These are phyloP conservation scores for Leptocoma aspasia DNA, from an alignment of 2,113 vertebrate species.

Conservation along the genomic window DNA sequence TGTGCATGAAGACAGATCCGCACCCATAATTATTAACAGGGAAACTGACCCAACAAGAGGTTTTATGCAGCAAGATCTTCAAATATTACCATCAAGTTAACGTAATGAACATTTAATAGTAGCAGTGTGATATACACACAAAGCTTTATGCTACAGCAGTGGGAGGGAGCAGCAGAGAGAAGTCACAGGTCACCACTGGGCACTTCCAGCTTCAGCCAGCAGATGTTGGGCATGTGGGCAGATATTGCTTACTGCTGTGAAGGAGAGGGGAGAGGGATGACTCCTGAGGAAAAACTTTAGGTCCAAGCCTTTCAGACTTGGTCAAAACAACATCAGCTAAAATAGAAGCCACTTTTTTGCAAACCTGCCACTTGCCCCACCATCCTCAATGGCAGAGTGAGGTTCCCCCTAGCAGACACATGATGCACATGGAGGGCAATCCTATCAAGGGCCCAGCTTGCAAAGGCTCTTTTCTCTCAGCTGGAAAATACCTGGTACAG, in stretches of 20 bases:
- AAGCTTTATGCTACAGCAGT: neutral
- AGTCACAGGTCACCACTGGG: neutral
- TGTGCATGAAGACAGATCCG: fast-evolving
- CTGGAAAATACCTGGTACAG: neutral
- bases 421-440: fast-evolving
- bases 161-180: neutral
- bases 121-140: fast-evolving
- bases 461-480: neutral
- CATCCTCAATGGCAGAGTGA: fast-evolving
- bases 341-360: neutral
- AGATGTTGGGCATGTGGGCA: neutral
- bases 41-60: neutral
- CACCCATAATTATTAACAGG: neutral
- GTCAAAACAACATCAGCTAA: neutral
- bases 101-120: neutral
- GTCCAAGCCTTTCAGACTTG: neutral
- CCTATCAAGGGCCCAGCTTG: neutral
- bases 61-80: neutral
- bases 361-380: neutral
- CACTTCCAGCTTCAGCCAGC: neutral
- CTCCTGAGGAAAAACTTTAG: neutral
- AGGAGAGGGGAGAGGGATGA: neutral
- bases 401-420: no score
- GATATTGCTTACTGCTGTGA: neutral
- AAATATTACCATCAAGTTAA: neutral